Evolutionary conservation across 1,140 invertebrate species (phyloP), one percentile per base, ranked within the genome.

Genomic region (Drosophila arawakana): DNA sequence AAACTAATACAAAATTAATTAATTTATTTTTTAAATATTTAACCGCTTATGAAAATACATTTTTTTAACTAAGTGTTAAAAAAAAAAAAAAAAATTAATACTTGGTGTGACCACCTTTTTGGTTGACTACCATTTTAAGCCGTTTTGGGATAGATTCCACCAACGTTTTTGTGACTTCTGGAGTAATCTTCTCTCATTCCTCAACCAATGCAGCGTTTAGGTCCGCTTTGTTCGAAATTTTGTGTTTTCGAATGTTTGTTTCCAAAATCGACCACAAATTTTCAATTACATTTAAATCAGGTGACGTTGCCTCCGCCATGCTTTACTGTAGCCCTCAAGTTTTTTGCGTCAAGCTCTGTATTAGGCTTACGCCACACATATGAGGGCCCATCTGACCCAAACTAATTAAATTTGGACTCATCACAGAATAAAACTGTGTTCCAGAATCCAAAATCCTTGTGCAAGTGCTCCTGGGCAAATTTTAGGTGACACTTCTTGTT

Each of bases 321-420:
- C 5, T 59, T 59, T 1, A 44, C 57, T 43, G 55, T 58, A 13
- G 37, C 39, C 4, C 25, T 58, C 6, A 58, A 41, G 9, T 58
- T 43, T 21, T 41, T 25, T 10, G 15, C 8, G 18, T 58, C 9
- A 2, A 58, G 55, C 15, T 58, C 15, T 7, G 37, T 25, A 59
- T 59, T 46, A 5, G 21, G 11, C 21, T 61, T 47, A 13, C 44
- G 43, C 58, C 43, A 61, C 7, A 61, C 30, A 41, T 50, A 50
- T 3, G 35, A 18, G 5, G 9, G 9, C 21, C 60, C 46, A 37
- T 50, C 46, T 10, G 60, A 62, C 6, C 46, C 46, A 62, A 62
- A 62, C n/a, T 50, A 21, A 25, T 62, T 49, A 6, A 62, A 50
- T 8, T 62, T 62, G 46, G 60, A 62, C 13, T 62, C 46, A 50